Conservation (phyloP, 2,113 vertebrate genomes). For the Felis catus region F.catus_Fca126_mat1.0 CM031415.1:157986501-157987000, state of each 20-base stretch:
- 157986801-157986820: slow-evolving; percentile 5
- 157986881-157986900: neutral
- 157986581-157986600: neutral
- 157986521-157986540: neutral
- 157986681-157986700: neutral
- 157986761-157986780: slow-evolving; percentile 2
- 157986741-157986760: slow-evolving; percentile 14
- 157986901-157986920: neutral
- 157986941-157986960: slow-evolving; percentile 40
- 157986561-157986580: neutral
- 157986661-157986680: neutral
- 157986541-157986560: neutral
- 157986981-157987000: neutral
- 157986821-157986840: slow-evolving; percentile 38
- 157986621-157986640: neutral
- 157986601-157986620: neutral
- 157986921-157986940: slow-evolving; percentile 16
- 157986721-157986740: neutral
- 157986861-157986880: slow-evolving; percentile 45
- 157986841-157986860: neutral
- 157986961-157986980: neutral
- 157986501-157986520: neutral
- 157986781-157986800: neutral
- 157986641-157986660: neutral
- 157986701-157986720: neutral